Percentiles rank a stretch among this genome's conserved stretches.
These are phyloP conservation scores for Carlito syrichta DNA, from an alignment of 2,113 vertebrate genomes.

Conservation along the genomic window DNA sequence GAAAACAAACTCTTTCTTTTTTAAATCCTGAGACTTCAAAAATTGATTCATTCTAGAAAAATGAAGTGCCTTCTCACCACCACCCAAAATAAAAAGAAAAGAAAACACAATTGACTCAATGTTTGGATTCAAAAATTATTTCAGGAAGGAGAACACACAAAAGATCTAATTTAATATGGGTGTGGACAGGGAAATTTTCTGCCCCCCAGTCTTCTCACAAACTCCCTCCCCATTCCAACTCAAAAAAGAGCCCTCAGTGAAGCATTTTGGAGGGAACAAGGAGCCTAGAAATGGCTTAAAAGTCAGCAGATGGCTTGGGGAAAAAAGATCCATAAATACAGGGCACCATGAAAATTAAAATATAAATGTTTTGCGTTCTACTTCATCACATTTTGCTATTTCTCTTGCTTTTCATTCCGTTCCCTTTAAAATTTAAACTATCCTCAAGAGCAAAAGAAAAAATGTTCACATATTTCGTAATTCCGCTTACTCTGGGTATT, in stretches of 20 bases:
- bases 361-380: slow-evolving; percentile 54
- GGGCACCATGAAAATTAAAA: slow-evolving; percentile 63
- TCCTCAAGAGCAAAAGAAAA: slow-evolving; percentile 2
- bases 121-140: slow-evolving; percentile 45
- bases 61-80: slow-evolving; percentile 52
- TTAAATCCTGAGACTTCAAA: slow-evolving; percentile 51
- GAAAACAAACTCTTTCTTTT: slow-evolving; percentile 62
- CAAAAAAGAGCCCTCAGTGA: slow-evolving; percentile 39
- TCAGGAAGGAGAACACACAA: slow-evolving; percentile 48
- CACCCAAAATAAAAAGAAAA: not conserved
- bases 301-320: slow-evolving; percentile 57
- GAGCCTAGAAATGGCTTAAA: slow-evolving; percentile 58
- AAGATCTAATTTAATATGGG: slow-evolving; percentile 52
- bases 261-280: slow-evolving; percentile 54
- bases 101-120: slow-evolving; percentile 27
- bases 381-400: slow-evolving; percentile 56
- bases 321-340: slow-evolving; percentile 57
- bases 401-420: slow-evolving; percentile 47
- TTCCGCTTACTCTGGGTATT: not conserved
- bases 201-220: slow-evolving; percentile 35
- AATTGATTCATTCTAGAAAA: slow-evolving; percentile 59
- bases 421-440: slow-evolving; percentile 60
- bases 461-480: not conserved
- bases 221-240: slow-evolving; percentile 30
- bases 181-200: slow-evolving; percentile 23